Evolutionary conservation across 2,888 invertebrate genomes (phyloP), one percentile per base, ranked within the genome.

Genomic region (Anaspis maculata): DNA sequence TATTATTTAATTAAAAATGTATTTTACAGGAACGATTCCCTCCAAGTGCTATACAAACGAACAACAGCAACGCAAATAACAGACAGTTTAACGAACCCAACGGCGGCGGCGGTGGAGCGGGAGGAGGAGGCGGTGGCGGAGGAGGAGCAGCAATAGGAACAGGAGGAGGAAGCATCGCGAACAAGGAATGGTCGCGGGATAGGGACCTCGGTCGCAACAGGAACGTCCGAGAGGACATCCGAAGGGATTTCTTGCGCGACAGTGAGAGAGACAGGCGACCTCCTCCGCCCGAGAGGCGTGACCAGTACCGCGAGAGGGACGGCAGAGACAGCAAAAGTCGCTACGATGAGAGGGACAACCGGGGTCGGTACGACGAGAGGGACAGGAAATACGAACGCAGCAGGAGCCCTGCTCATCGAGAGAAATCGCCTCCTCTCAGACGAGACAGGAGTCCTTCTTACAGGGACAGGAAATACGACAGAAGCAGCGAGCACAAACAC

Each of bases 11-110:
- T 35, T 32, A 10, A 15, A 22, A 32, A 15, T 39, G 26, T 24
- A 23, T 26, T 42, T 47, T 51, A 22, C 24, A 64, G 63, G 56
- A 52, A 15, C 54, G 57, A 27, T 62, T 62, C 39, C 64, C 64
- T 6, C 53, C 62, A n/a, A n/a, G n/a, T n/a, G n/a, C n/a, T n/a
- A n/a, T n/a, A n/a, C n/a, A n/a, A n/a, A n/a, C n/a, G n/a, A n/a
- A n/a, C n/a, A n/a, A n/a, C n/a, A n/a, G n/a, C n/a, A n/a, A n/a
- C n/a, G n/a, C n/a, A n/a, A n/a, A n/a, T n/a, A n/a, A 4, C 60
- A 58, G 28, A 56, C 60, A 3, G 51, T 56, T n/a, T 57, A 58
- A 44, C 55, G 13, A 38, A 39, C 6, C 13, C 21, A 21, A 32
- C 30, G 24, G 29, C 45, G 37, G 23, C 42, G 32, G 12, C 40